Base-by-base conservation (phyloP, 2,888 invertebrate species). In the Rhodophaea formosa region DNA sequence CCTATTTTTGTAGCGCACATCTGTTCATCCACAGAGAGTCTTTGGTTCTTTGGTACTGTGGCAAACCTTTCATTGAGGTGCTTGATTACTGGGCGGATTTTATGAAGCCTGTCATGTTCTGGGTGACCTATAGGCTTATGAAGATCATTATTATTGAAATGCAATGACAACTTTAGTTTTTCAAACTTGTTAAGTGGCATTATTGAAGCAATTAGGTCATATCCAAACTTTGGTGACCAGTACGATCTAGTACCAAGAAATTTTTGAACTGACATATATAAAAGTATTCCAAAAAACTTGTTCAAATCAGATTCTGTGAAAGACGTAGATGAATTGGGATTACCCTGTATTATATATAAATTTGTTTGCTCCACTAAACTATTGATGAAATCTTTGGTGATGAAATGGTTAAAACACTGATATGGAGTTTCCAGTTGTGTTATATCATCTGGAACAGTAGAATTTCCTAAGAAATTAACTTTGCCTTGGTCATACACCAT, bases 401-500 rank as follows among this genome's bases (percentile, higher is more conserved):
- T 64, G 51, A 65, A 64, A 63, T 66, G 53, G 55, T 63, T 63
- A 52, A 66, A 67, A 65, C 62, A 67, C 63, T 68, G 62, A 64
- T 67, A 67, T 67, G 67, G 65, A 45, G 70, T 69, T 66, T 68
- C 67, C 5, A 67, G 65, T 59, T 70, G 52, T 65, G 66, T 66
- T 64, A 67, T 3, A 52, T 2, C 65, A 68, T 30, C 67, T 67
- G 69, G 23, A 71, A 68, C 59, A 67, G 66, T 59, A 73, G 64
- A 72, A 63, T 61, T 72, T 65, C 69, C 68, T 67, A 70, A 70
- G 68, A 69, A 74, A 71, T 69, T 73, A 66, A 69, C 74, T 66
- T 72, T 72, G 68, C 70, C 56, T 69, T 62, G 55, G 54, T 73
- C 70, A 67, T 63, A 71, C 66, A 69, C 68, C 57, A 75, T 64